Evolutionary conservation across 2,888 invertebrate species (phyloP).

Genomic region (Camptogramma bilineatum): DNA sequence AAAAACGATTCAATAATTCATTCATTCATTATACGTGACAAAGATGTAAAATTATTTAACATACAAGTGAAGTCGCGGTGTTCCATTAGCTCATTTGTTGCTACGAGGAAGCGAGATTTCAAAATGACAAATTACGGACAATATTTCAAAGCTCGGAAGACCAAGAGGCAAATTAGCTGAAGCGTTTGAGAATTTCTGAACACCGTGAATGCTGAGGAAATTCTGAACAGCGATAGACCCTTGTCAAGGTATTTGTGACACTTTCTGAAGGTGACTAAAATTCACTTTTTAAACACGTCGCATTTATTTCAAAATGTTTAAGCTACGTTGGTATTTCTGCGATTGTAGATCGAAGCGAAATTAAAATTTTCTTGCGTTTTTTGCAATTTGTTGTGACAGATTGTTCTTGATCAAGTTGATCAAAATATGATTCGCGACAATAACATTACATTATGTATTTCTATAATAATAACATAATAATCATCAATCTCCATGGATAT

Average conservation of each 20-base stretch:
- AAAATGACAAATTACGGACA: constrained; percentile 33
- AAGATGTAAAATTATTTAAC: neutral
- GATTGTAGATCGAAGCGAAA: too few relatives aligned
- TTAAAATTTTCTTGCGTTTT: too few relatives aligned
- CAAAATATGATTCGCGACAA: too few relatives aligned
- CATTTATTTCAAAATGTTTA: neutral
- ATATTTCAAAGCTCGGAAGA: constrained; percentile 62
- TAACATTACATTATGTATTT: too few relatives aligned
- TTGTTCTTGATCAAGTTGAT: too few relatives aligned
- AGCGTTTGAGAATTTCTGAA: constrained; percentile 53
- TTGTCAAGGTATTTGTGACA: constrained; percentile 21
- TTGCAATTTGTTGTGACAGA: too few relatives aligned
- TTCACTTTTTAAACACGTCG: constrained; percentile 2
- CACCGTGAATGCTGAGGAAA: constrained; percentile 38
- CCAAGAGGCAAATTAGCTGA: constrained; percentile 63
- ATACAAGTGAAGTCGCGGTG: neutral
- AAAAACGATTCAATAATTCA: too few relatives aligned
- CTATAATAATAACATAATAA: too few relatives aligned
- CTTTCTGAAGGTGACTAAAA: constrained; percentile 11
- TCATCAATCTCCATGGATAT: too few relatives aligned
- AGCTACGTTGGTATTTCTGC: too few relatives aligned
- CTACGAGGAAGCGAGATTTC: constrained; percentile 20
- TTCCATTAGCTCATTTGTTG: constrained; percentile 12
- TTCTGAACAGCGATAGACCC: constrained; percentile 61
- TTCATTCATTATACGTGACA: too few relatives aligned